Evolutionary conservation across 2,113 vertebrate species (phyloP).

Genomic region (Uria aalge): DNA sequence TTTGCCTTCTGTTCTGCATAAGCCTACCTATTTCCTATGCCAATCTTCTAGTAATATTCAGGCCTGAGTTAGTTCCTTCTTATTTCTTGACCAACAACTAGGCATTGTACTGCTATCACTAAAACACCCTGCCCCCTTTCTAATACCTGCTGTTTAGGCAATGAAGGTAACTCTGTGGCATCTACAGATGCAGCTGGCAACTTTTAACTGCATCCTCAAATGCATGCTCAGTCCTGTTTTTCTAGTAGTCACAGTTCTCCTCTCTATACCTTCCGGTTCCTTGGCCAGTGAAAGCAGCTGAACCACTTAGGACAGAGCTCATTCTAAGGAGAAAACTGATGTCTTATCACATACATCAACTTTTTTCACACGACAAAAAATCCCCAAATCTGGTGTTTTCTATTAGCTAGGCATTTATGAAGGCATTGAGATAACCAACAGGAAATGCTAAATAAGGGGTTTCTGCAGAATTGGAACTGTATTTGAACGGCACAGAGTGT

Average conservation of each 20-base stretch:
- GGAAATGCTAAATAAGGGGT: not conserved
- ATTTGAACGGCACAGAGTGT: rapidly evolving
- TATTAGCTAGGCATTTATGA: not conserved
- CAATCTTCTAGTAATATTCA: not conserved
- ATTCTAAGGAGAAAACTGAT: not conserved
- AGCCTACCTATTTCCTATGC: rapidly evolving
- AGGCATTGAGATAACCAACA: not conserved
- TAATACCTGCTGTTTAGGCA: not conserved
- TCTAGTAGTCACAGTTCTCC: not conserved
- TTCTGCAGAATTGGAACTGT: not conserved
- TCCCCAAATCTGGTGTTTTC: not conserved
- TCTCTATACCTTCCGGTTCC: not conserved
- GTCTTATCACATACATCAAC: not conserved
- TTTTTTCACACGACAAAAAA: not conserved
- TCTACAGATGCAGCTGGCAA: not conserved
- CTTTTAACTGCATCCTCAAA: not conserved
- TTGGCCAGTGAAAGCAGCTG: not conserved
- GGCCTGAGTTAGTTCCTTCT: not conserved
- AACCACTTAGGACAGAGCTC: not conserved
- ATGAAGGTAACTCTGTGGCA: no score
- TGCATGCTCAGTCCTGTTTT: not conserved
- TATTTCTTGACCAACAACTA: not conserved
- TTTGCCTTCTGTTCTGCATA: not conserved
- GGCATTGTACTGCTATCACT: not conserved
- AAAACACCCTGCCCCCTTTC: not conserved